Base-by-base conservation (phyloP, 1,140 invertebrate species). In the Rhizoglyphus robini region DNA sequence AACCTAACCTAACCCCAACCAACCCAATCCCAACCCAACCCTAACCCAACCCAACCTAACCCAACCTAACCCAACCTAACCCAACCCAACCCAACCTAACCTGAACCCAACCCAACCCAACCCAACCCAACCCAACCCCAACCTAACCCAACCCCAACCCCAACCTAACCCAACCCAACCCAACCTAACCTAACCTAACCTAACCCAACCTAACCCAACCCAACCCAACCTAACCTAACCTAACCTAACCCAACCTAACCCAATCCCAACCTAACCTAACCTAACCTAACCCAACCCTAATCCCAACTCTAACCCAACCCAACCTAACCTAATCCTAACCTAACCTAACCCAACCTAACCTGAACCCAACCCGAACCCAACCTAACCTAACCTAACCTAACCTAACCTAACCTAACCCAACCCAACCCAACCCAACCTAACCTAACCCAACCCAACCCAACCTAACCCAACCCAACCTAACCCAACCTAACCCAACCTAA, bases 1-100 rank as follows among this genome's bases (percentile, higher is more conserved):
- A 73, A 60, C 58, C 58, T 60, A 60, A 60, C 58, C 58, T 60
- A 60, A 60, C 58, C 58, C 25, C 8, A 60, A 13, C 58, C 25
- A 60, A 60, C 58, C 58, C 34, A 60, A 60, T n/a, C n/a, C n/a
- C n/a, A n/a, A n/a, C n/a, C 58, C 58, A 47, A 60, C 36, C 70
- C 70, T 69, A 68, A 72, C 71, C 71, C 68, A 72, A 73, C 70
- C 67, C 70, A 71, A 69, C 71, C 68, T 70, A 71, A 69, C 68
- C 58, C 67, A 70, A 70, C 71, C 67, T 69, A 66, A 54, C 65
- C 46, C 23, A 66, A 65, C 69, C 63, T 67, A 71, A 54, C 62
- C 58, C n/a, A 68, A 63, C 63, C 31, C n/a, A 69, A 59, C 61
- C 68, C 49, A 47, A 69, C 69, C 60, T 34, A 69, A 34, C 68